phyloP scores from a whole-genome alignment of 2,113 vertebrate genomes.

The Poeciliopsis retropinna region DNA sequence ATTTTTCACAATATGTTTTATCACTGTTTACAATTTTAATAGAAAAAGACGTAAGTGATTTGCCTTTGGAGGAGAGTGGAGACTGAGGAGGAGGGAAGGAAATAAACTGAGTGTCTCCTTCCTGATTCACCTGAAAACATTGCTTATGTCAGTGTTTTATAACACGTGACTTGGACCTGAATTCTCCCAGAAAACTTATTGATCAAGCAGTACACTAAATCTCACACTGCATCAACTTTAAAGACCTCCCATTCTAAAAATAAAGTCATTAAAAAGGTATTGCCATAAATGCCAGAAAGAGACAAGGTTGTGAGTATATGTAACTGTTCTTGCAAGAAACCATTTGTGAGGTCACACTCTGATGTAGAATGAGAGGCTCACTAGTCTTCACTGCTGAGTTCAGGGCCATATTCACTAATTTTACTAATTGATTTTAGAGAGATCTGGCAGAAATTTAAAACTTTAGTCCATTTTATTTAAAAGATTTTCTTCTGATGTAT shows the following conservation, averaged over 20 bases:
- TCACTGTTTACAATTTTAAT: slow-evolving; percentile 23
- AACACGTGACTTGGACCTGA: not conserved
- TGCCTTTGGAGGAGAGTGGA: slow-evolving; percentile 2
- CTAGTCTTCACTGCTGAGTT: not conserved
- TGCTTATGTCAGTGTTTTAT: not conserved
- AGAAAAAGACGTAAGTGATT: slow-evolving; percentile 25
- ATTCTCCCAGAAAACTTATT: too few relatives aligned
- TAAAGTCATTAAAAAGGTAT: not conserved
- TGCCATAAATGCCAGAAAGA: not conserved
- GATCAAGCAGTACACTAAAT: not conserved
- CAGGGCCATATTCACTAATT: too few relatives aligned
- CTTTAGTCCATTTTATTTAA: too few relatives aligned
- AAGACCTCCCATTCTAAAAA: not conserved
- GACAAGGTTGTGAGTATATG: not conserved
- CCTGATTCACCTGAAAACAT: too few relatives aligned
- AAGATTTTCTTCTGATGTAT: not conserved
- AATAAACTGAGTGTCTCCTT: not conserved
- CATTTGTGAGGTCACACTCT: not conserved
- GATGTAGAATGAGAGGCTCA: not conserved
- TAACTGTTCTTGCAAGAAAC: not conserved
- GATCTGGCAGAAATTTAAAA: too few relatives aligned
- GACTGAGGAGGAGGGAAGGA: not conserved
- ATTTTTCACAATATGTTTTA: slow-evolving; percentile 14
- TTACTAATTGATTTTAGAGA: too few relatives aligned
- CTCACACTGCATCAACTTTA: not conserved